Conservation (phyloP, 2,113 vertebrate genomes). For the Pelvicachromis taeniatus region DNA sequence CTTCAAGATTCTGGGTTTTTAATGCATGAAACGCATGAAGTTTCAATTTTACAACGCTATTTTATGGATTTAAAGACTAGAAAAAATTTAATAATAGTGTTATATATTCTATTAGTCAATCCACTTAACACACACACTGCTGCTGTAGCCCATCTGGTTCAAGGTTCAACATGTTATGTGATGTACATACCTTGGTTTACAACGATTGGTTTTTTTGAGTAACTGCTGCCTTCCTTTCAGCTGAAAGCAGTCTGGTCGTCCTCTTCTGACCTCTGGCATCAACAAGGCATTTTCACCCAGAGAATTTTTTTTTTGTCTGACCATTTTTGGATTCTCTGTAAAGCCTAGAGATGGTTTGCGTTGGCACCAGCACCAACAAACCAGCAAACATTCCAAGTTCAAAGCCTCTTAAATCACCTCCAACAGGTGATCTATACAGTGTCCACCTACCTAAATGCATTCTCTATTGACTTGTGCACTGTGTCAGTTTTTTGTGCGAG, state of each 20-base stretch:
- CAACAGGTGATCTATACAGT: not conserved
- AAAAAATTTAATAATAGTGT: not conserved
- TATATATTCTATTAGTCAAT: not conserved
- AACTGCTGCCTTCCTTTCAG: not conserved
- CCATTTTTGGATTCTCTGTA: not conserved
- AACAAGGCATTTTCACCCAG: not conserved
- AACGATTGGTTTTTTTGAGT: accelerated
- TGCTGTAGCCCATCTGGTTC: not conserved
- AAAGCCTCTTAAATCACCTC: not conserved
- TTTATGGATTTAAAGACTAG: not conserved
- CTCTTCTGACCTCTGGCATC: no score
- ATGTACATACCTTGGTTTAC: not conserved
- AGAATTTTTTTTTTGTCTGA: not conserved
- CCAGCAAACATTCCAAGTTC: not conserved
- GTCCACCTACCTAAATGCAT: not conserved
- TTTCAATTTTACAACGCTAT: not conserved
- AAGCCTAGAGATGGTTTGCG: not conserved
- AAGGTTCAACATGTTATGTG: not conserved
- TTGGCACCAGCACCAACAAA: not conserved
- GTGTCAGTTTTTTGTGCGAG: not conserved
- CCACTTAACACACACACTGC: not conserved
- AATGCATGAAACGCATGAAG: not conserved
- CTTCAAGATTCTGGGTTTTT: not conserved
- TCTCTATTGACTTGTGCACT: not conserved
- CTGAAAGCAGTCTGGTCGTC: no score